Percentiles rank a stretch among this genome's conserved stretches.
These are phyloP conservation scores for Nemotelus nigrinus DNA, from an alignment of 2,888 invertebrate genomes.

Conservation along the genomic window DNA sequence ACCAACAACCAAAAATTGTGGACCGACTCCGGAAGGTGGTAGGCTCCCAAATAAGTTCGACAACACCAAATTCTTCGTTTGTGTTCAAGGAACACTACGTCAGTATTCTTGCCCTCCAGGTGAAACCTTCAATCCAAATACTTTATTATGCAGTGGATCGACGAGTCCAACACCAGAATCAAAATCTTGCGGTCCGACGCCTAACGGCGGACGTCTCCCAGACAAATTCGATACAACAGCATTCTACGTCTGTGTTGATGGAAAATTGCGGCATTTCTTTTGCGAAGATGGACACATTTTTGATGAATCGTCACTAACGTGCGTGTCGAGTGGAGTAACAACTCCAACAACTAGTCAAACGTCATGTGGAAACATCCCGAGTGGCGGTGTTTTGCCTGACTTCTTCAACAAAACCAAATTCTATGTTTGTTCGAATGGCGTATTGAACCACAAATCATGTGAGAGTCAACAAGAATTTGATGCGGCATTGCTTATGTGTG, in stretches of 20 bases:
- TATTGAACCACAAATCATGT: not conserved
- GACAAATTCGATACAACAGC: slow-evolving; percentile 2
- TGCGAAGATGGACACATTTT: slow-evolving; percentile 4
- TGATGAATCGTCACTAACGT: not conserved
- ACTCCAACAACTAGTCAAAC: not conserved
- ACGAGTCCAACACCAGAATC: slow-evolving; percentile 18
- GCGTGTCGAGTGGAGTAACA: not conserved
- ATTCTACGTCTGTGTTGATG: slow-evolving; percentile 25
- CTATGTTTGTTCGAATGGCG: slow-evolving; percentile 19
- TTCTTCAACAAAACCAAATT: slow-evolving; percentile 1
- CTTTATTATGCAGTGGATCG: not conserved
- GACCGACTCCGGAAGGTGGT: not conserved
- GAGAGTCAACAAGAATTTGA: slow-evolving; percentile 9
- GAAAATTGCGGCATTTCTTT: not conserved
- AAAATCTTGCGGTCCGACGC: not conserved
- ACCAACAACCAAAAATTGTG: not conserved
- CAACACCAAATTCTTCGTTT: not conserved
- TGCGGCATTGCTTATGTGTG: not conserved
- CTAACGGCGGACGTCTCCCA: slow-evolving; percentile 15
- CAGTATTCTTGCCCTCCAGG: not conserved
- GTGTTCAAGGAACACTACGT: not conserved
- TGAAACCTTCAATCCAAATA: not conserved
- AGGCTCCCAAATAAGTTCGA: slow-evolving; percentile 14
- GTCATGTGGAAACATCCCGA: slow-evolving; percentile 10
- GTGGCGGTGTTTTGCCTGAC: slow-evolving; percentile 26